Evolutionary conservation across 30 jellyfish, hydroid and myxozoan genomes (phyloP).

Genomic region (Haliclystus octoradiatus): DNA sequence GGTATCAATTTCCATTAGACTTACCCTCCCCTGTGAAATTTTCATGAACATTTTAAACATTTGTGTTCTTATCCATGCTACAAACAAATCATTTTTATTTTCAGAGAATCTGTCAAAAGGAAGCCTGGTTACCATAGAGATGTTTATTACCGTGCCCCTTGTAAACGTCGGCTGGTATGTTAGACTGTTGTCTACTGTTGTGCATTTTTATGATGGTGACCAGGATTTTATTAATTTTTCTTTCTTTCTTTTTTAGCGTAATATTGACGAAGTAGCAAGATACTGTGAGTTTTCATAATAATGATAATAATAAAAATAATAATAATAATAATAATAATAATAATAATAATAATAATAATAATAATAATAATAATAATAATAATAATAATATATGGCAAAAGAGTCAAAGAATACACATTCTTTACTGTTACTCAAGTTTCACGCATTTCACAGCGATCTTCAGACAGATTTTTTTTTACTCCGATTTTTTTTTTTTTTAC

Average conservation of each 20-base stretch:
- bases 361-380: neutral
- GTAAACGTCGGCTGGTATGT: constrained; percentile 68
- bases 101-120: constrained; percentile 60
- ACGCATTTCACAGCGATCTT: too few relatives aligned
- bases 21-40: too few relatives aligned
- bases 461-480: too few relatives aligned
- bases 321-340: neutral
- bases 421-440: too few relatives aligned
- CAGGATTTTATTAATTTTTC: neutral
- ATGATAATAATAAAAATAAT: neutral
- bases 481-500: too few relatives aligned
- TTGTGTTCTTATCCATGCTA: too few relatives aligned
- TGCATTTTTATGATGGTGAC: too few relatives aligned
- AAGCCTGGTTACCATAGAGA: constrained; percentile 77
- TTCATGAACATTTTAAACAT: too few relatives aligned
- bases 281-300: constrained; percentile 42
- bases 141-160: constrained; percentile 75
- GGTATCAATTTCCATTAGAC: too few relatives aligned
- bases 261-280: constrained; percentile 49
- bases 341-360: neutral
- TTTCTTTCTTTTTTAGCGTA: constrained; percentile 38
- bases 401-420: too few relatives aligned
- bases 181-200: neutral
- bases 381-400: too few relatives aligned
- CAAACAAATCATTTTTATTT: neutral